Percentiles rank a stretch among this genome's conserved stretches.
Conservation (phyloP, 2,113 vertebrate species). For the Chinchilla lanigera region DNA sequence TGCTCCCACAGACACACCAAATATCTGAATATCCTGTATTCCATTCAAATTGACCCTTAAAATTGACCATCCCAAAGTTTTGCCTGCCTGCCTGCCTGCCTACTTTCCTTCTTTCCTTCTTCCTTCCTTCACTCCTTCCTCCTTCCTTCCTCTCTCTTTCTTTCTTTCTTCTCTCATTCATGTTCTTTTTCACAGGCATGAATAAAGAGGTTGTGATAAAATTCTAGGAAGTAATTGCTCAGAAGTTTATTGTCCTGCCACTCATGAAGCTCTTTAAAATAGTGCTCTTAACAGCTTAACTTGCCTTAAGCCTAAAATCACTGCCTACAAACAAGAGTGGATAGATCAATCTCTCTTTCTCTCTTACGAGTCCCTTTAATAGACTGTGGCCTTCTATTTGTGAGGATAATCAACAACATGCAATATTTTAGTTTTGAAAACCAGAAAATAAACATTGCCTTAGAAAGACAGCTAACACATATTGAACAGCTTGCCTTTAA, state of each 20-base stretch:
- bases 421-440: slow-evolving; percentile 3
- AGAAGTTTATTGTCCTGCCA: background rate
- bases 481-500: background rate
- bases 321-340: background rate
- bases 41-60: background rate
- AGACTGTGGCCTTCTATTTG: background rate
- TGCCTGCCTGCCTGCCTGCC: background rate
- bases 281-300: background rate
- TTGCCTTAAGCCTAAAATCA: background rate
- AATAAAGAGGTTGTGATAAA: slow-evolving; percentile 6
- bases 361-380: background rate
- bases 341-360: background rate
- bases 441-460: slow-evolving; percentile 13
- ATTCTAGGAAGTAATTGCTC: slow-evolving; percentile 13
- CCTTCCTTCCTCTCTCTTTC: background rate
- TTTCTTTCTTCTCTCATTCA: background rate
- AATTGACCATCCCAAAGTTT: background rate
- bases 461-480: background rate
- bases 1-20: background rate
- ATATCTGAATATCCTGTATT: background rate
- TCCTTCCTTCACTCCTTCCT: background rate
- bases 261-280: slow-evolving; percentile 18
- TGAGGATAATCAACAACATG: background rate
- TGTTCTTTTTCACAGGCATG: background rate
- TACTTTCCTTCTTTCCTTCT: background rate